Base-by-base conservation (phyloP, 1,140 invertebrate genomes). In the Ostrea edulis region DNA sequence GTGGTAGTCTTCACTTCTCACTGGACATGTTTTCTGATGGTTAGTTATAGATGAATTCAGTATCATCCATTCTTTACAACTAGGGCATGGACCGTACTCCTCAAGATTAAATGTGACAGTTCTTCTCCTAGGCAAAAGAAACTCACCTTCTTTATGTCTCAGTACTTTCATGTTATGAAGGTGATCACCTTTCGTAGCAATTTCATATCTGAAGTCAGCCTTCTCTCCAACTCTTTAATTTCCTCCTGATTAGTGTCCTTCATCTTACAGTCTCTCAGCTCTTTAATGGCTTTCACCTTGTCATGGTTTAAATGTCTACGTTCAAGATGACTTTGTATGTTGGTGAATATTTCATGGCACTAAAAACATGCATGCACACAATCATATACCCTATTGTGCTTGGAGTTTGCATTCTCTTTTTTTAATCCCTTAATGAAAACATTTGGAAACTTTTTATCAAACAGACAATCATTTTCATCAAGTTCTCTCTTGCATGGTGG, bases 241-340 rank as follows among this genome's bases (percentile, higher is more conserved):
- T 51, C n/a, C n/a, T 44, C 81, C n/a, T 29, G n/a, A 20, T 71
- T 52, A 25, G 44, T 77, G 51, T 84, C 83, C 54, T 82, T 82
- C 51, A 52, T 14, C 35, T 84, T 86, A 35, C 77, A 20, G n/a
- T 35, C 71, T 51, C 82, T 86, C 8, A 86, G 25, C 17, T 82
- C 14, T n/a, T 52, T 29, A 2, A 88, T 84, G 7, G 22, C 81
- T 12, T 82, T 82, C 7, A 82, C 29, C 81, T 44, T 82, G 11
- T 53, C 20, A 52, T 85, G 44, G 22, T 84, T 84, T 84, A 14
- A 14, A 84, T 88, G 87, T n/a, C 51, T 82, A 44, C 62, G 55
- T 88, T 84, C 87, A 2, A 84, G 5, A 20, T 88, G 87, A n/a
- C 20, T 88, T n/a, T 84, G 82, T 52, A 88, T 65, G 77, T 88